Conservation (phyloP, 2,113 vertebrate species). For the Macquaria ambigua region DNA sequence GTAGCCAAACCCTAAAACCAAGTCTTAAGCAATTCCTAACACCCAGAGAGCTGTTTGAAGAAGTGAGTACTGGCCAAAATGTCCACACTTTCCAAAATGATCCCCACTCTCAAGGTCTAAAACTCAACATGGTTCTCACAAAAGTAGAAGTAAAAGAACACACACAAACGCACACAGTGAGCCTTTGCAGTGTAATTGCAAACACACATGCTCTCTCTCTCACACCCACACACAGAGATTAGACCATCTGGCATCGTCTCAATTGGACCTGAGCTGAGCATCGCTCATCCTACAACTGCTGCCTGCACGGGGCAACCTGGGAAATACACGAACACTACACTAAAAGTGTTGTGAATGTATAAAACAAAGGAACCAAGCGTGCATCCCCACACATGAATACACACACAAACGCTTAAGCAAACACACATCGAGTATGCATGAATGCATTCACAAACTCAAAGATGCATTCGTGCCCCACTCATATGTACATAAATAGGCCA, state of each 20-base stretch:
- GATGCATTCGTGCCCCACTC: constrained; percentile 17
- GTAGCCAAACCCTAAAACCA: not conserved
- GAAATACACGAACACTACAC: constrained; percentile 17
- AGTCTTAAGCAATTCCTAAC: not conserved
- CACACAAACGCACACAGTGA: not conserved
- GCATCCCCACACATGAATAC: not conserved
- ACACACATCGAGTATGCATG: not conserved
- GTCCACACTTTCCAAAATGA: constrained; percentile 19
- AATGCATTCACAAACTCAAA: constrained; percentile 26
- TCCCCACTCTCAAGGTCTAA: not conserved
- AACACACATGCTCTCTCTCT: not conserved
- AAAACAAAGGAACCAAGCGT: not conserved
- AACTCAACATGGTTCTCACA: not conserved
- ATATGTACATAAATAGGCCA: constrained; percentile 47
- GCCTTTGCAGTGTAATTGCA: constrained; percentile 4
- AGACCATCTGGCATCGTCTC: constrained; percentile 47
- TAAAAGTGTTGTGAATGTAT: constrained; percentile 2
- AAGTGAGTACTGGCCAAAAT: not conserved
- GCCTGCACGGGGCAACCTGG: constrained; percentile 10
- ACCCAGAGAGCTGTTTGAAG: not conserved
- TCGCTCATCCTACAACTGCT: constrained; percentile 21
- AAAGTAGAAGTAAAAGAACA: not conserved
- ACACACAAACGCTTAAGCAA: not conserved
- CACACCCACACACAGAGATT: constrained; percentile 22
- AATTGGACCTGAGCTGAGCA: constrained; percentile 48